Percentiles rank a stretch among this genome's conserved stretches.
These are phyloP conservation scores for Hapalemur alaotrensis DNA, from an alignment of 2,797 vertebrate genomes.

Conservation along the genomic window DNA sequence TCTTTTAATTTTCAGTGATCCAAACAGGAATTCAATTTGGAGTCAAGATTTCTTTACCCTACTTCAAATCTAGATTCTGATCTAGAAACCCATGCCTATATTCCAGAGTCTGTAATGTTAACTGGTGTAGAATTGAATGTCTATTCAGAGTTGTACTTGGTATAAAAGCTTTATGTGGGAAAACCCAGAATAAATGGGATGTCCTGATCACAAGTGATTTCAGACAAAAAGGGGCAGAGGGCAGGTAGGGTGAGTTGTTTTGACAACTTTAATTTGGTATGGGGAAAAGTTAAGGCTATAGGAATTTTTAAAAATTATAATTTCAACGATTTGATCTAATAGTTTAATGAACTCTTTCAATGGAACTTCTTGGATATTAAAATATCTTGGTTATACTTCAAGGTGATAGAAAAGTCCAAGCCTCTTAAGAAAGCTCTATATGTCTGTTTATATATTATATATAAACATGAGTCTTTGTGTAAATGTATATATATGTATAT, in stretches of 20 bases:
- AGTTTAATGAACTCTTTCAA: slow-evolving; percentile 48
- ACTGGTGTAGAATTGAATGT: background rate
- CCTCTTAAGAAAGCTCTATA: slow-evolving; percentile 59
- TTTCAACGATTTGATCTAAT: slow-evolving; percentile 37
- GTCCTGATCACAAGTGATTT: background rate
- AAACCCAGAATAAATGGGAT: slow-evolving; percentile 10
- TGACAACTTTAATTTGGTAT: slow-evolving; percentile 34
- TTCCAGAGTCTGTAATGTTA: background rate
- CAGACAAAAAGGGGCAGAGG: background rate
- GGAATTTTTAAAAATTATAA: slow-evolving; percentile 15
- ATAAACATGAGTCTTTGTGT: slow-evolving; percentile 60
- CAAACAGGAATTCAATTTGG: slow-evolving; percentile 17
- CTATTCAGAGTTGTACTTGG: background rate
- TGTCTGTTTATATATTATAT: slow-evolving; percentile 68
- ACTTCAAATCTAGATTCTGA: slow-evolving; percentile 29
- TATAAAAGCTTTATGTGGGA: background rate
- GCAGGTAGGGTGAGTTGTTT: background rate
- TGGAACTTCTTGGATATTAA: slow-evolving; percentile 52
- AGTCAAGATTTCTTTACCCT: slow-evolving; percentile 14
- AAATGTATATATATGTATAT: slow-evolving; percentile 53
- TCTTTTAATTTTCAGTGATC: background rate
- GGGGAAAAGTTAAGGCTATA: slow-evolving; percentile 25
- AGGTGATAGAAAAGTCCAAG: slow-evolving; percentile 63
- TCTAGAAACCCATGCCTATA: background rate
- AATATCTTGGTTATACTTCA: slow-evolving; percentile 48